These are phyloP conservation scores for Adelognathus sp. DNA, from an alignment of 2,888 invertebrate genomes.

Conservation along the genomic window DNA sequence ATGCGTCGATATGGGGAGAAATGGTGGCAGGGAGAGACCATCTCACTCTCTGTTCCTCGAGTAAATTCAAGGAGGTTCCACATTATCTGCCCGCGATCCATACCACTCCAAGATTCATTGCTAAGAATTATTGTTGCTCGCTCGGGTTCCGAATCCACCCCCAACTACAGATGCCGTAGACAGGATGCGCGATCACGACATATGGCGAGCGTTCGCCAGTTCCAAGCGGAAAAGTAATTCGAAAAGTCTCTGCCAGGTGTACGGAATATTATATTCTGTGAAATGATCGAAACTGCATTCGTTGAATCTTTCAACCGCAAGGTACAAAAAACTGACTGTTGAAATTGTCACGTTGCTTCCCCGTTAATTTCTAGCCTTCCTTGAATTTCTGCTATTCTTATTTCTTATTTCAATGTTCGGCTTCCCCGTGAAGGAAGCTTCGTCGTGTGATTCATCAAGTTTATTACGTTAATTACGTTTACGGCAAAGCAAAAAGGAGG, in stretches of 20 bases:
- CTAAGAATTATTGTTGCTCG: constrained; percentile 29
- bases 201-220: neutral
- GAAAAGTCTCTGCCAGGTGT: neutral
- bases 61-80: constrained; percentile 21
- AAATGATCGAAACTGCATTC: neutral
- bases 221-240: neutral
- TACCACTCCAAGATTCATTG: constrained; percentile 41
- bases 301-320: too few relatives aligned
- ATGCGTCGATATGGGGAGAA: constrained; percentile 4
- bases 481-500: too few relatives aligned
- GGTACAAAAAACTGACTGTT: too few relatives aligned
- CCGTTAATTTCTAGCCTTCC: too few relatives aligned
- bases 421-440: too few relatives aligned
- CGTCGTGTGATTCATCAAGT: too few relatives aligned
- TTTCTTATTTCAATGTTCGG: too few relatives aligned
- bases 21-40: neutral
- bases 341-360: too few relatives aligned
- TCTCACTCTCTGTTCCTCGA: too few relatives aligned
- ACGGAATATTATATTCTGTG: neutral
- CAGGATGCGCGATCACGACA: neutral
- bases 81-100: constrained; percentile 12
- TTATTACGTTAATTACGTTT: too few relatives aligned
- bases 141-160: neutral
- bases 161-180: neutral
- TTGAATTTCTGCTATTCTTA: too few relatives aligned